Evolutionary conservation across 2,113 vertebrate species (phyloP), one percentile per base, ranked within the genome.

Genomic region (Piaya cayana): DNA sequence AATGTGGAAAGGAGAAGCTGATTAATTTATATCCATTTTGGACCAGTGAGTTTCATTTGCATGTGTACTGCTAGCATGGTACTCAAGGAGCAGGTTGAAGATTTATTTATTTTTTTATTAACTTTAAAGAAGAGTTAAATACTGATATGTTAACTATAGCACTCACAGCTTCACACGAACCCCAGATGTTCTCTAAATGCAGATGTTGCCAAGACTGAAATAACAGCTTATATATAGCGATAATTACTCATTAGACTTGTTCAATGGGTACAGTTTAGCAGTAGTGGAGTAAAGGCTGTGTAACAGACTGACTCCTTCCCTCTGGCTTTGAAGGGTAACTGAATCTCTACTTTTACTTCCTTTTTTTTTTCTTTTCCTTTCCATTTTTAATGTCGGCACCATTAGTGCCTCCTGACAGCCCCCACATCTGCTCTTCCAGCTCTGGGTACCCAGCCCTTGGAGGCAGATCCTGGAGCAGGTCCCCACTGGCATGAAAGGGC

Each of bases 121-220:
- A 67, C 82, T n/a, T n/a, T n/a, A n/a, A n/a, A n/a, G 72, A 27
- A 45, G 71, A 32, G 4, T 88, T 30, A 88, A 91, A 78, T 77
- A 87, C 45, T 4, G 1, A 2, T 58, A 12, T 17, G 56, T 75
- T 94, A 81, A 74, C 60, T 67, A n/a, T 6, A 83, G 52, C 16
- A 62, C 32, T 82, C 70, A 59, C 11, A 83, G 39, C 89, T 92
- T 72, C 34, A 59, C 29, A 68, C 50, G 36, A 65, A 39, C 72
- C 63, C 19, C 71, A 95, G 82, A 88, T 93, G 91, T 92, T 78
- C 39, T 65, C n/a, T 94, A 80, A 92, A 70, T 80, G 82, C 71
- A 92, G 93, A 82, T 93, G 90, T 79, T 86, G 49, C 63, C 75
- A 69, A 78, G 42, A 65, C 70, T 74, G 59, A 85, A 85, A 60